Base-by-base conservation (phyloP, 2,888 invertebrate genomes). In the Molanna angustata region DNA sequence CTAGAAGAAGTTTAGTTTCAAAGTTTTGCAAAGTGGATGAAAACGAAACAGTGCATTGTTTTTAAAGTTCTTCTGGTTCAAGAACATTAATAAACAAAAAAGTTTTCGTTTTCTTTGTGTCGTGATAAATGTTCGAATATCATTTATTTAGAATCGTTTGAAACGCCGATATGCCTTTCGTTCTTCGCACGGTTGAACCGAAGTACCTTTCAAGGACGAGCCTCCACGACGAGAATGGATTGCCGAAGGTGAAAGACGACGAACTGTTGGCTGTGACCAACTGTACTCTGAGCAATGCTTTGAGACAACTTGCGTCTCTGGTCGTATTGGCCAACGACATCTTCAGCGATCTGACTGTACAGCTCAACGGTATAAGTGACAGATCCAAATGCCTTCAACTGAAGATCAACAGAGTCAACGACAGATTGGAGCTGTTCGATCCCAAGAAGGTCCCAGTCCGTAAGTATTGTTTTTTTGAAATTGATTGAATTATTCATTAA, bases 361-460 rank as follows among this genome's bases (percentile, higher is more conserved):
- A 92, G 68, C 78, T 93, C 61, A 82, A 86, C 65, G 77, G 79
- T 59, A 83, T 94, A 62, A 83, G 85, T 52, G 84, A 85, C 65
- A 80, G 92, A 61, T 85, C 90, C 54, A 83, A 84, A 55, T 72
- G 73, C 44, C 82, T 92, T 52, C 85, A 86, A 68, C 72, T 74
- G 52, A 85, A 86, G 68, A 80, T 94, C 63, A 79, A 79, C 62
- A 76, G 73, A 63, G 82, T 93, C 63, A 86, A 86, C 67, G 82
- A 82, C 62, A 80, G 82, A 64, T 86, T 91, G 64, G 80, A 79
- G 64, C 76, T 78, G 60, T 86, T 84, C 73, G 90, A 94, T 73
- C 92, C 94, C 56, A 92, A 90, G 80, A 86, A 86, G 73, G 89
- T 93, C 69, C 84, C 91, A 86, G 92, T 94, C 80, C 93, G 94